phyloP scores from a whole-genome alignment of 2,797 vertebrate species.

The Falco rusticolus region DNA sequence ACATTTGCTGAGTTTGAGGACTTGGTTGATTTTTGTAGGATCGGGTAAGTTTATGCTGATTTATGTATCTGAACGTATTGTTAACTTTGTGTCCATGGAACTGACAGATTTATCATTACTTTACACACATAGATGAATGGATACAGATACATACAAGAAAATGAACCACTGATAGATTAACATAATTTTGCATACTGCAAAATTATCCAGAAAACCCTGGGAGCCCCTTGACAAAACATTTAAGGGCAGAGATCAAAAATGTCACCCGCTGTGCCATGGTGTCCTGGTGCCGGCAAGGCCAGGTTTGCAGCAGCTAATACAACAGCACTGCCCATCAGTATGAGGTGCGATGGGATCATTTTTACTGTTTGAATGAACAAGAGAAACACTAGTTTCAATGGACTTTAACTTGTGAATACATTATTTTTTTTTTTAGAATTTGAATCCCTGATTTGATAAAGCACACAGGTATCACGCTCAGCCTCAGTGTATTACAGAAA shows the following conservation, averaged over 20 bases:
- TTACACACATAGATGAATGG: background rate
- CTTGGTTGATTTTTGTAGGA: background rate
- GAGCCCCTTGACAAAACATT: background rate
- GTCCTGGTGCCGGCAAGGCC: background rate
- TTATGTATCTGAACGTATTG: background rate
- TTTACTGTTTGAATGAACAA: background rate
- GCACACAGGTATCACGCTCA: rapidly evolving
- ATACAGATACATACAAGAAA: background rate
- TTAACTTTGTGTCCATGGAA: background rate
- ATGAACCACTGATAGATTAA: background rate
- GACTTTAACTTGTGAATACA: background rate
- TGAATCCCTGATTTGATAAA: background rate
- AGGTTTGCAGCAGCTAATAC: background rate
- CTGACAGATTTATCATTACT: background rate
- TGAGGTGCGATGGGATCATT: rapidly evolving
- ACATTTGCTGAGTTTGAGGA: background rate
- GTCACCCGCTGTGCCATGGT: background rate
- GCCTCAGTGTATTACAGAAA: background rate
- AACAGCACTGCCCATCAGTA: background rate
- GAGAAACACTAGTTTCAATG: background rate
- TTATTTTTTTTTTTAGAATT: background rate
- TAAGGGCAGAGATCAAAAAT: background rate
- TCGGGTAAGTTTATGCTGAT: background rate
- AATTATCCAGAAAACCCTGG: background rate
- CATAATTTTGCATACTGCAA: background rate